Base-by-base conservation (phyloP, 1,140 invertebrate genomes). In the Lycorma delicatula region DNA sequence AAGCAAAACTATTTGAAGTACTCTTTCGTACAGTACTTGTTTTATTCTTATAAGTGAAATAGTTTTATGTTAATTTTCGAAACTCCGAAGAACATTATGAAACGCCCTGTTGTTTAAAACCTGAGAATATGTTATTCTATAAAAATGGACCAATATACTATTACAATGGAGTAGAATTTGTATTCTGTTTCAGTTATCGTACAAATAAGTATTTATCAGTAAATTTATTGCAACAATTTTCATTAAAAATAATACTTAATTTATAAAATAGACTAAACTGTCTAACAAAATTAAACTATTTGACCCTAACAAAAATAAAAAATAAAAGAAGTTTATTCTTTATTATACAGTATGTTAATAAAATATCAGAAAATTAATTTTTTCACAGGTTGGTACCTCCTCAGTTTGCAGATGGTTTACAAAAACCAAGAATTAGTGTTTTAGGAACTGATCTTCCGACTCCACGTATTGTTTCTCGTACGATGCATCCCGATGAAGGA, bases 401-500 rank as follows among this genome's bases (percentile, higher is more conserved):
- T 0, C 79, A 81, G 48, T 98, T 97, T 73, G 80, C 82, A 20
- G 91, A 95, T 74, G 89, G 91, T 85, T 77, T 81, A 72, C 66
- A 66, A 34, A 60, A 60, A 2, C 71, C 71, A 9, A 60, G 70
- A 41, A 58, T 61, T 0, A 62, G 63, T 16, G 53, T 61, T 0
- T 65, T 63, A 13, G 73, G 74, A 2, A 63, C 60, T 28, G 64
- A 67, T 6, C 63, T 80, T 7, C 78, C 78, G 1, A 71, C 72
- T 23, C 68, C 78, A 7, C 67, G 78, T 31, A 60, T 72, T 12
- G 72, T 80, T 0, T 78, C 76, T 7, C 67, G 74, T n/a, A 65
- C 71, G 13, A 70, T 78, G 56, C 78, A 79, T 58, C 64, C 65
- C 0, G 67, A 68, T 34, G 67, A 68, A 23, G 75, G 78, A 34